Evolutionary conservation across 37 sponge, comb jelly and placozoan genomes (phyloP).

Genomic region (Cladorhizidae sp.): DNA sequence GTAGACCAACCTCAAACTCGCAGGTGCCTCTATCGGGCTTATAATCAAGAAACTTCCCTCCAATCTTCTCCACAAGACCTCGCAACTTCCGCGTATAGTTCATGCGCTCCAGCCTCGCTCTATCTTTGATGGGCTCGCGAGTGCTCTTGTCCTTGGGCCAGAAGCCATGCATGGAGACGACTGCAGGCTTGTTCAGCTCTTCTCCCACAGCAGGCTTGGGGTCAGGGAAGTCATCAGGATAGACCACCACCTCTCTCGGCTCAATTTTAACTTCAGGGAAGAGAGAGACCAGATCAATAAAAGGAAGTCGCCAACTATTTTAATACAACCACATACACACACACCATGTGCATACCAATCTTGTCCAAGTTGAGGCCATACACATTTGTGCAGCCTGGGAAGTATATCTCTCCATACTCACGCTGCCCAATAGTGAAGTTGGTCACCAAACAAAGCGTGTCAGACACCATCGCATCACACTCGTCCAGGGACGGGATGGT

Average conservation of each 20-base stretch:
- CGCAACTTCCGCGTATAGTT: constrained; percentile 71
- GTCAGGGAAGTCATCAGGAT: constrained; percentile 68
- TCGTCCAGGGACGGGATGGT: constrained; percentile 69
- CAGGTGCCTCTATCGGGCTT: constrained; percentile 72
- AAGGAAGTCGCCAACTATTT: too few relatives aligned
- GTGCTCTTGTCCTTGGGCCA: constrained; percentile 92
- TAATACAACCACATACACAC: too few relatives aligned
- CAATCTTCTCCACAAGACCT: constrained; percentile 77
- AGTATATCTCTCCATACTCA: constrained; percentile 68
- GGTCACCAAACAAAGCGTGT: constrained; percentile 30
- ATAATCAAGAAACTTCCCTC: constrained; percentile 85
- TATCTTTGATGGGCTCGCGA: constrained; percentile 72
- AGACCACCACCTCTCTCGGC: constrained; percentile 83
- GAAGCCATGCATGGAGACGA: constrained; percentile 53
- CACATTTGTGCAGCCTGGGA: constrained; percentile 73
- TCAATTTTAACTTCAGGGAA: constrained; percentile 68
- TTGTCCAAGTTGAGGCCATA: constrained; percentile 82
- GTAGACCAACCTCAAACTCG: constrained; percentile 56
- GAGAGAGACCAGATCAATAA: neutral
- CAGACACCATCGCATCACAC: constrained; percentile 30
- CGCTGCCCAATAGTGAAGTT: constrained; percentile 77
- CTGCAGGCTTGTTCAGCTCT: constrained; percentile 85
- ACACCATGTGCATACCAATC: constrained; percentile 78
- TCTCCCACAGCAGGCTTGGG: constrained; percentile 75
- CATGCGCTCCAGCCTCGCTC: constrained; percentile 39